phyloP scores from a whole-genome alignment of 1,140 invertebrate species.

The Dufourea novaeangliae region DNA sequence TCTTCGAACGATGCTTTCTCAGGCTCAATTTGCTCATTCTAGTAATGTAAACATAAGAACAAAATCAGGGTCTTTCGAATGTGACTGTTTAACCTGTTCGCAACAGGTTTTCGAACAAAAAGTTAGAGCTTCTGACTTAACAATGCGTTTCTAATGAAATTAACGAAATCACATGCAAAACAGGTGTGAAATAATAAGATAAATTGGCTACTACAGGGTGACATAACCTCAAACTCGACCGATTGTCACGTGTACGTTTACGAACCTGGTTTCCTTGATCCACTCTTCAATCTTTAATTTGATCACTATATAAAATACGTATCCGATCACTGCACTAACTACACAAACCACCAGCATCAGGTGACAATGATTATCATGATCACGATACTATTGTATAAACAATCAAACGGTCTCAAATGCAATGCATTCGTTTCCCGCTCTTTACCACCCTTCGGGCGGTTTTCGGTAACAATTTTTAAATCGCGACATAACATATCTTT shows the following conservation, averaged over 20 bases:
- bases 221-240: conserved; percentile 44
- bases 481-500: no score
- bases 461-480: no score
- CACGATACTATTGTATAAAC: no score
- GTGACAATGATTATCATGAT: neutral
- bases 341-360: conserved; percentile 38
- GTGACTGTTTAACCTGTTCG: neutral
- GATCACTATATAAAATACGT: neutral
- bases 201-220: neutral
- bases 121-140: no score
- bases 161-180: neutral
- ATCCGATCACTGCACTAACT: conserved; percentile 31
- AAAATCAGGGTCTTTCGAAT: neutral
- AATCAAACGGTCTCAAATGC: no score
- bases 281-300: conserved; percentile 31
- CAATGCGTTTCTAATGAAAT: neutral
- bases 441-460: no score
- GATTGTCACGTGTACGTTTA: neutral
- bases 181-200: neutral
- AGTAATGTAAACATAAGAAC: neutral
- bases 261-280: conserved; percentile 19
- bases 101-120: neutral
- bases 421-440: neutral
- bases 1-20: neutral
- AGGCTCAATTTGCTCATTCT: conserved; percentile 3